Evolutionary conservation across 2,888 invertebrate genomes (phyloP), one percentile per base, ranked within the genome.

Genomic region (Andrena bucephala): DNA sequence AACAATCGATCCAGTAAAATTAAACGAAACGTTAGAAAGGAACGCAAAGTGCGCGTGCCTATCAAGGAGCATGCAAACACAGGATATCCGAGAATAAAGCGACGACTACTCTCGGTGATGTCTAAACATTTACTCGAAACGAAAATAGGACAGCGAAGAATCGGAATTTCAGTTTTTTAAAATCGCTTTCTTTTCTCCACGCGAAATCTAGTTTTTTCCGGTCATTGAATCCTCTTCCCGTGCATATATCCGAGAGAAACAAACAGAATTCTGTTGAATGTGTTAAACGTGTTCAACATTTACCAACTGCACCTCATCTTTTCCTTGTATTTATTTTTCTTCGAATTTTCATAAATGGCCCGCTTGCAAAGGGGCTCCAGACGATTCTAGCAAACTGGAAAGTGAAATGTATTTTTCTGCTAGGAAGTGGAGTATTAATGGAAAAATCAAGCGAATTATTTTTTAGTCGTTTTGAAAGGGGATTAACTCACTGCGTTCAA

Each of bases 11-110:
- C 7, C 42, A 10, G 8, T 1, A 33, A 13, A 16, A n/a, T 5
- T 16, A 10, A 62, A 31, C 48, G 60, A 71, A 62, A 63, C 33
- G 27, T 48, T 7, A 13, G 42, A 48, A 52, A 68, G 63, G 42
- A 48, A 54, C 52, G 63, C 20, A 2, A 75, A 62, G 52, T 63
- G 20, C 48, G 57, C 54, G 54, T 68, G 42, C 42, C 16, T 42
- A 68, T 68, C 54, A 63, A 27, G 62, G 50, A 57, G 3, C 33
- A 20, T n/a, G 13, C 29, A 27, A 75, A 57, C 76, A 48, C 76
- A 68, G 78, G 68, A 78, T 78, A 63, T 76, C 78, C 76, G 48
- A 76, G 54, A 78, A 78, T 76, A 78, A 68, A 75, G 27, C 68
- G 48, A 48, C 48, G 75, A 57, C 63, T 68, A 78, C 68, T 68